Percentiles rank a stretch among this genome's conserved stretches.
Conservation (phyloP, 1,140 invertebrate species). For the Musca vetustissima region DNA sequence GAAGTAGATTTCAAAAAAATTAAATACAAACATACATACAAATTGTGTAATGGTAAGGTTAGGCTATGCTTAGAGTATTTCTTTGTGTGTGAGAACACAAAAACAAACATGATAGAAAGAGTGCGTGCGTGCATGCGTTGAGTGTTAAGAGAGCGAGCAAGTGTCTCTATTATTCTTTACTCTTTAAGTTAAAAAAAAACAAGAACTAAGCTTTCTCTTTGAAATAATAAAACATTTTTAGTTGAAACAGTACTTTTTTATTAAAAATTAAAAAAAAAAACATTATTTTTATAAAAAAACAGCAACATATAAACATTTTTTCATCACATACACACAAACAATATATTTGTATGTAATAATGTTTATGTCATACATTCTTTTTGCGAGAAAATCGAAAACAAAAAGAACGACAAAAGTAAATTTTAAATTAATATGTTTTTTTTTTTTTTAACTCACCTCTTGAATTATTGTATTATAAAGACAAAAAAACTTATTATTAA, state of each 20-base stretch:
- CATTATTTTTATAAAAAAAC: too few relatives aligned
- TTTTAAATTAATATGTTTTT: neutral
- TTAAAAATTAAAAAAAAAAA: too few relatives aligned
- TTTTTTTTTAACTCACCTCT: neutral
- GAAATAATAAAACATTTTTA: too few relatives aligned
- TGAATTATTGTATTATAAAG: constrained; percentile 20
- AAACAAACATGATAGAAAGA: neutral
- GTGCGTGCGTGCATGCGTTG: neutral
- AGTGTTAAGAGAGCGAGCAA: neutral
- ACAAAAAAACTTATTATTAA: neutral
- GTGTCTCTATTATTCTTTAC: neutral
- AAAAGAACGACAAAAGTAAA: neutral
- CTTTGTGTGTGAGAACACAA: too few relatives aligned
- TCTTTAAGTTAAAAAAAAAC: neutral
- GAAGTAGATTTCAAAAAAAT: too few relatives aligned
- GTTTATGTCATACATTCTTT: neutral
- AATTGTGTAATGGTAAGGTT: neutral
- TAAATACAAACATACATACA: too few relatives aligned
- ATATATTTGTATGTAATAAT: too few relatives aligned
- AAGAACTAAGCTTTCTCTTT: neutral
- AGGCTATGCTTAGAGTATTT: neutral
- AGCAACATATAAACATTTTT: too few relatives aligned
- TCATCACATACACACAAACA: too few relatives aligned
- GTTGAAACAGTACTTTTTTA: too few relatives aligned
- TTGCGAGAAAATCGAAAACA: neutral